phyloP scores from a whole-genome alignment of 1,140 invertebrate species.

The Phthorimaea operculella region DNA sequence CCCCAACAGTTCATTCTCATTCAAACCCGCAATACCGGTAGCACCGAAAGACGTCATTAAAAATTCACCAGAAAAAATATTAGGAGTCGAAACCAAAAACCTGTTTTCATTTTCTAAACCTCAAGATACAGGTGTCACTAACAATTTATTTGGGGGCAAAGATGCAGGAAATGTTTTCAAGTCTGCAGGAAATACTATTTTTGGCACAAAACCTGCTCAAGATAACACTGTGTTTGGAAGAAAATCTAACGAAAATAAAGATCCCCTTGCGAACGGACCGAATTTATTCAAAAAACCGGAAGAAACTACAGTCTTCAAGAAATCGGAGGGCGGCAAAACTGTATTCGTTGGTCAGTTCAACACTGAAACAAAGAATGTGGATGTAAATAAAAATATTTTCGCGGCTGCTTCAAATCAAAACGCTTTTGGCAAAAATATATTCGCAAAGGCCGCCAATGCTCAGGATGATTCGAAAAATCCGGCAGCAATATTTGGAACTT shows the following conservation, averaged over 20 bases:
- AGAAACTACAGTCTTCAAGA: conserved; percentile 23
- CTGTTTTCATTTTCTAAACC: conserved; percentile 56
- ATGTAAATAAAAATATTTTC: conserved; percentile 13
- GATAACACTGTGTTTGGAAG: conserved; percentile 16
- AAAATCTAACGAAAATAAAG: conserved; percentile 14
- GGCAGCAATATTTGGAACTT: conserved; percentile 33
- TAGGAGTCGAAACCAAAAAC: conserved; percentile 30
- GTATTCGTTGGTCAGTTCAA: conserved; percentile 25
- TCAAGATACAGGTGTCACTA: conserved; percentile 22
- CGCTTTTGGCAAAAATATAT: conserved; percentile 21
- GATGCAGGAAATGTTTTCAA: conserved; percentile 18
- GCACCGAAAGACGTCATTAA: conserved; percentile 37
- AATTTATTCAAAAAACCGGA: conserved; percentile 14
- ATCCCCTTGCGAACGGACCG: conserved; percentile 1
- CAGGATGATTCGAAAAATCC: conserved; percentile 17
- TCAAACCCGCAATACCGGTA: conserved; percentile 45
- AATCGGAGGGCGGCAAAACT: conserved; percentile 19
- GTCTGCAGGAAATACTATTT: conserved; percentile 9
- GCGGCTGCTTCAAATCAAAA: conserved; percentile 10
- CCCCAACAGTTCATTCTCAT: conserved; percentile 33
- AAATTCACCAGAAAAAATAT: conserved; percentile 43
- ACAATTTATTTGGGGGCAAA: conserved; percentile 19
- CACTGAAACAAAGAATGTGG: conserved; percentile 4
- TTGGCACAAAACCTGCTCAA: conserved; percentile 13
- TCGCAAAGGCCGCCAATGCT: conserved; percentile 15